Percentiles rank a stretch among this genome's conserved stretches.
Evolutionary conservation across 2,113 vertebrate species (phyloP).

Genomic region (Conger conger): DNA sequence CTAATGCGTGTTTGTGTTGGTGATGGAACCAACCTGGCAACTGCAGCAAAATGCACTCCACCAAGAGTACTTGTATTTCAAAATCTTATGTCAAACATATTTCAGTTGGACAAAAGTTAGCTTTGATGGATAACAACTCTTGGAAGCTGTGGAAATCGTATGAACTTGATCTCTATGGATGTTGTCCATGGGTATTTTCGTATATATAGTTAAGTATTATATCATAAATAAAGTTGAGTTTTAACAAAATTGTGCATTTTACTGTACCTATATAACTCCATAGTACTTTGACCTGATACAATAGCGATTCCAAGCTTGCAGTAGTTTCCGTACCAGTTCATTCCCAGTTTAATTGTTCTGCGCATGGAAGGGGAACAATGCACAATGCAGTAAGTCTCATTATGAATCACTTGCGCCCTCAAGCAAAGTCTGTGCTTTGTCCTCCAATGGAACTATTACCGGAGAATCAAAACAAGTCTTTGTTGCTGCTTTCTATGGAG

Average conservation of each 20-base stretch:
- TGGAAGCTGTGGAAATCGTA: background rate
- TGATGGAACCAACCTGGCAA: background rate
- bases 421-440: background rate
- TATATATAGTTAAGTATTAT: background rate
- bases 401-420: background rate
- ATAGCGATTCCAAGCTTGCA: background rate
- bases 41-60: background rate
- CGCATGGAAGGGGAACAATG: constrained; percentile 42
- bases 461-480: constrained; percentile 17
- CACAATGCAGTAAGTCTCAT: constrained; percentile 13
- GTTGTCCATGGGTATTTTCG: background rate
- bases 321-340: constrained; percentile 18
- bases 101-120: background rate
- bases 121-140: background rate
- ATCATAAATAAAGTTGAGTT: background rate
- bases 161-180: background rate
- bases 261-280: background rate
- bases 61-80: no score
- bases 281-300: background rate
- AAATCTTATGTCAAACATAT: background rate
- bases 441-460: background rate
- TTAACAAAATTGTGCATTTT: background rate
- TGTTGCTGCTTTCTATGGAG: background rate
- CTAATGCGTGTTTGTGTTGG: background rate
- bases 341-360: constrained; percentile 46